Percentiles rank a stretch among this genome's conserved stretches.
phyloP scores from a whole-genome alignment of 2,797 vertebrate genomes.

The Sciurus vulgaris region DNA sequence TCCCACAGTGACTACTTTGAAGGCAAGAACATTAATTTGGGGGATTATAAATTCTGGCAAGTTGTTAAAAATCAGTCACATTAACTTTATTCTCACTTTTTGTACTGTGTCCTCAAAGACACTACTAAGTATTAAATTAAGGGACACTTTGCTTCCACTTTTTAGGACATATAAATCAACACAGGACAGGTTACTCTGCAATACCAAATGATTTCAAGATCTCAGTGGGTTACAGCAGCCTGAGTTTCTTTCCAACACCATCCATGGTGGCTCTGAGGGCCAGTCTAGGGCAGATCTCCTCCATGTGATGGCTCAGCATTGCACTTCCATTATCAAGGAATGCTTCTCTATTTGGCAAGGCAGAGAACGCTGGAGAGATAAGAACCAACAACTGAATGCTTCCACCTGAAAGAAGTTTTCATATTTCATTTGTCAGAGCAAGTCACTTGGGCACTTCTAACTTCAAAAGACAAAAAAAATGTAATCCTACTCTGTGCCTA shows the following conservation, averaged over 20 bases:
- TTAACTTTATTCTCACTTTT: conserved; percentile 71
- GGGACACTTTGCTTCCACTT: conserved; percentile 54
- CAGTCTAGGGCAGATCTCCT: background rate
- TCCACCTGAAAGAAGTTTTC: conserved; percentile 22
- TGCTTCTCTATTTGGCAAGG: background rate
- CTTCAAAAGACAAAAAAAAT: conserved; percentile 57
- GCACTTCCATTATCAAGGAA: background rate
- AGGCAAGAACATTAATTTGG: conserved; percentile 76
- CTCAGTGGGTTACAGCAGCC: background rate
- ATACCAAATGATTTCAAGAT: conserved; percentile 53
- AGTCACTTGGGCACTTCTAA: conserved; percentile 20
- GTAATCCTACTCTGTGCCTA: background rate
- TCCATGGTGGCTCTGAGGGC: background rate
- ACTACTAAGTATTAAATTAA: conserved; percentile 69
- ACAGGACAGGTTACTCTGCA: background rate
- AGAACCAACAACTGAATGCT: conserved; percentile 42
- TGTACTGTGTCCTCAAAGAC: conserved; percentile 66
- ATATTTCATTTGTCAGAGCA: background rate
- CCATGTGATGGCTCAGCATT: background rate
- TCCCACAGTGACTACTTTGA: conserved; percentile 74
- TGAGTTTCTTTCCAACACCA: background rate
- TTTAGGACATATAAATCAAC: conserved; percentile 60
- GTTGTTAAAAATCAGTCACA: conserved; percentile 77
- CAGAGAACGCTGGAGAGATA: background rate
- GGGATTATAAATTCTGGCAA: conserved; percentile 71